Evolutionary conservation across 2,888 invertebrate genomes (phyloP), one percentile per base, ranked within the genome.

Genomic region (Zootermopsis nevadensis): DNA sequence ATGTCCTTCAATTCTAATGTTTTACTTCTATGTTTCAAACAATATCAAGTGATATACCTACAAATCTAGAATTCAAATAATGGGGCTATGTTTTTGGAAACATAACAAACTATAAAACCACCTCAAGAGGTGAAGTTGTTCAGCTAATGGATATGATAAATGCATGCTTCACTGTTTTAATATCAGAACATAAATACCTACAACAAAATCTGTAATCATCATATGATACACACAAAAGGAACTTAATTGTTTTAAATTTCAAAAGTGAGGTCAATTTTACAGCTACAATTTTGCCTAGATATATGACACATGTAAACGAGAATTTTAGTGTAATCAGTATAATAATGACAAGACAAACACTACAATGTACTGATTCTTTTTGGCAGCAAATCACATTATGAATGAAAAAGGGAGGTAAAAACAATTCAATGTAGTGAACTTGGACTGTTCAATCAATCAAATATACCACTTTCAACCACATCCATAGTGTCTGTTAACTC

Each of bases 141-240:
- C 27, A 27, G 8, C n/a, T 60, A 6, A n/a, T n/a, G 8, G 7
- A 60, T 60, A 60, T 60, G 0, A n/a, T n/a, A 8, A 60, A 38
- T 19, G 74, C 74, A 74, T 74, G 42, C 74, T 74, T 60, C 74
- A 74, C 24, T 33, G 35, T 74, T 7, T 3, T 38, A 38, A 38
- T 12, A 38, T 24, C 24, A 38, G 8, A 74, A 74, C 22, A 33
- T 33, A 33, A 33, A 7, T 33, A 33, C 33, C 33, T 33, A 69
- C 22, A 69, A 69, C 60, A 60, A 27, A 60, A 60, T 60, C n/a
- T 60, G n/a, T 6, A 10, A 60, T 27, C 15, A 60, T 2, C n/a
- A 27, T 60, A 48, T 12, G 8, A 48, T 12, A 8, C 8, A 48
- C 48, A 48, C 12, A 60, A 27, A 27, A 6, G n/a, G 12, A 60